phyloP scores from a whole-genome alignment of 2,888 invertebrate species.

The Eledone cirrhosa region DNA sequence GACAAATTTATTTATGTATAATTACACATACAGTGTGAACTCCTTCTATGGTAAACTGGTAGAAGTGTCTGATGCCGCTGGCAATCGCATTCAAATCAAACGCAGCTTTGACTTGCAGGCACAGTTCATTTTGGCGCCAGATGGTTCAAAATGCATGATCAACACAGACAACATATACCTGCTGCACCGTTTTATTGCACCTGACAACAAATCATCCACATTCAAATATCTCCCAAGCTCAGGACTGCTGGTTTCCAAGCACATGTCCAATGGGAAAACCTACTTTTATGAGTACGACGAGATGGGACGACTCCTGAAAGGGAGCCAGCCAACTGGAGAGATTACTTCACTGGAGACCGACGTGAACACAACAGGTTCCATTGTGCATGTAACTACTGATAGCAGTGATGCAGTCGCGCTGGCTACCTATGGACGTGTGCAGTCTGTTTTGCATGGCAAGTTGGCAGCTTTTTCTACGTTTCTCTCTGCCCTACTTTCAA shows the following conservation, averaged over 20 bases:
- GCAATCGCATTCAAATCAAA: conserved; percentile 81
- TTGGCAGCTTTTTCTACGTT: conserved; percentile 34
- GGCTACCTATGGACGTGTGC: conserved; percentile 66
- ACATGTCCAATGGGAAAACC: conserved; percentile 74
- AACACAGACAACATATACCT: conserved; percentile 92
- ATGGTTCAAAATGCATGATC: conserved; percentile 67
- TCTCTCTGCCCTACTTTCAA: too few species aligned
- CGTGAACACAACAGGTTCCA: conserved; percentile 64
- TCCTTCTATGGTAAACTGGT: conserved; percentile 94
- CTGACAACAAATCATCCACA: conserved; percentile 91
- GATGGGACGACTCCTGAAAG: conserved; percentile 84
- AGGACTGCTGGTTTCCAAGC: conserved; percentile 76
- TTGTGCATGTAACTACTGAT: conserved; percentile 65
- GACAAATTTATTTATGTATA: conserved; percentile 92
- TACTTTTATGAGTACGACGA: conserved; percentile 92
- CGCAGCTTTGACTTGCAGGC: conserved; percentile 82
- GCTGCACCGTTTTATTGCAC: conserved; percentile 85
- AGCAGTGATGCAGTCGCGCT: conserved; percentile 63
- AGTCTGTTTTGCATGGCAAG: conserved; percentile 66
- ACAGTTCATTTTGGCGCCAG: conserved; percentile 75
- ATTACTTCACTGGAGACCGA: conserved; percentile 74
- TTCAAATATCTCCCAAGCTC: conserved; percentile 91
- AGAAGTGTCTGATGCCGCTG: conserved; percentile 92
- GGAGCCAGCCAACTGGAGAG: conserved; percentile 91
- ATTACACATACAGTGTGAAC: conserved; percentile 95